Evolutionary conservation across 2,888 invertebrate genomes (phyloP), one percentile per base, ranked within the genome.

Genomic region (Steinernema scapterisci): DNA sequence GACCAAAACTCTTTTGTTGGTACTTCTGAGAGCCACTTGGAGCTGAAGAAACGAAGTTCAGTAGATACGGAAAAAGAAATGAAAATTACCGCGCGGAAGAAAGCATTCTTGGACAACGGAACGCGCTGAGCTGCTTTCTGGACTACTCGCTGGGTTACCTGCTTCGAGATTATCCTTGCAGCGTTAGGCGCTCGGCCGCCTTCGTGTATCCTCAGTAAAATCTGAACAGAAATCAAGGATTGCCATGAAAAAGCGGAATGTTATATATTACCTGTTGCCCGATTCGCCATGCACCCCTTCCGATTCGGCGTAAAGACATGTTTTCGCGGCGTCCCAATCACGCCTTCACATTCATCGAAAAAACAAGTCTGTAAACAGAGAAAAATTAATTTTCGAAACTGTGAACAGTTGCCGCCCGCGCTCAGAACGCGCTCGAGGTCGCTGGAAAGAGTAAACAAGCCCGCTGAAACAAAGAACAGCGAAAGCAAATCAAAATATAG

Each of bases 21-120:
- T 63, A 31, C 31, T 63, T 16, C 63, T 21, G 1, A 63, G 38
- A 1, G 63, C 38, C 11, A 31, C 16, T 38, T 63, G 63, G 13
- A 63, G 27, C 63, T 63, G 31, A 27, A n/a, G n/a, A n/a, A 63
- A 63, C 19, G 31, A 16, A 13, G 2, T 31, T 16, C 13, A 6
- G 23, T 23, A 54, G 16, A 27, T 13, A 25, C 27, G 21, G 5
- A 31, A 63, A n/a, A 63, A 5, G 38, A 13, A 31, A 31, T 13
- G 27, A 9, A 6, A 27, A 54, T 54, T 13, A 63, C 63, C 63
- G 27, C 27, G 9, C 63, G 27, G 9, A 63, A 27, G 38, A 63
- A 63, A 16, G 63, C 63, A 63, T 63, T 63, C 63, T 63, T 63
- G 25, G 63, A 63, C 6, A 63, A n/a, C 13, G 63, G 63, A 31